Percentiles rank a stretch among this genome's conserved stretches.
These are phyloP conservation scores for Acinonyx jubatus DNA, from an alignment of 2,113 vertebrate species.

Conservation along the genomic window DNA sequence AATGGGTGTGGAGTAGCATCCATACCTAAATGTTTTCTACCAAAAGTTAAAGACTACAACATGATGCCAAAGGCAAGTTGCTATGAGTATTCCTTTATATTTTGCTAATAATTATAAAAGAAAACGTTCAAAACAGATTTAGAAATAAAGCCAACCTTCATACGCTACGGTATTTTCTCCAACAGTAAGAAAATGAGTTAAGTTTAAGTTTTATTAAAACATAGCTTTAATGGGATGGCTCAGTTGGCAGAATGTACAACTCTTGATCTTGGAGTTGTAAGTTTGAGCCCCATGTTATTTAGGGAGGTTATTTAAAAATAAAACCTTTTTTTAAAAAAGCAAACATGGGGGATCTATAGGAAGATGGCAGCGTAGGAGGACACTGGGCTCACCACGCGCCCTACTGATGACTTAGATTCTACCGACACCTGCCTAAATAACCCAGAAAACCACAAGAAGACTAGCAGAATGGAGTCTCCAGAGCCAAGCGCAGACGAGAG, in stretches of 20 bases:
- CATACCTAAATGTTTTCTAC: background rate
- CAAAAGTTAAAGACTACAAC: background rate
- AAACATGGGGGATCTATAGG: background rate
- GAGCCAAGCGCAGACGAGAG: too few relatives aligned
- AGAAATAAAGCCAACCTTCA: slow-evolving; percentile 25
- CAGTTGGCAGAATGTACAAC: background rate
- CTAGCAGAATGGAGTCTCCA: too few relatives aligned
- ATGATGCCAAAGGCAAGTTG: background rate
- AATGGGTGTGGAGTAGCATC: background rate
- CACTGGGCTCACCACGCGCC: fast-evolving
- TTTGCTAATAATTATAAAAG: background rate
- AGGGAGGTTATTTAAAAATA: background rate
- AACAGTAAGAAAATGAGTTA: background rate
- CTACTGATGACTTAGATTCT: too few relatives aligned
- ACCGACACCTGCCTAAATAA: too few relatives aligned
- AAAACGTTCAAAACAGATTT: background rate
- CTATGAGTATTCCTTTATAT: background rate
- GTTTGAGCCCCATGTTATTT: background rate
- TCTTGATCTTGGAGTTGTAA: background rate
- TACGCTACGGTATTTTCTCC: background rate
- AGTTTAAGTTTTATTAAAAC: background rate
- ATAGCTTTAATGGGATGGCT: background rate
- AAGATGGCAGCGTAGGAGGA: too few relatives aligned
- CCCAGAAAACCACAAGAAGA: too few relatives aligned
- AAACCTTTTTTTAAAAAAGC: background rate